Evolutionary conservation across 2,888 invertebrate genomes (phyloP), one percentile per base, ranked within the genome.

Genomic region (Osmoderma eremita): DNA sequence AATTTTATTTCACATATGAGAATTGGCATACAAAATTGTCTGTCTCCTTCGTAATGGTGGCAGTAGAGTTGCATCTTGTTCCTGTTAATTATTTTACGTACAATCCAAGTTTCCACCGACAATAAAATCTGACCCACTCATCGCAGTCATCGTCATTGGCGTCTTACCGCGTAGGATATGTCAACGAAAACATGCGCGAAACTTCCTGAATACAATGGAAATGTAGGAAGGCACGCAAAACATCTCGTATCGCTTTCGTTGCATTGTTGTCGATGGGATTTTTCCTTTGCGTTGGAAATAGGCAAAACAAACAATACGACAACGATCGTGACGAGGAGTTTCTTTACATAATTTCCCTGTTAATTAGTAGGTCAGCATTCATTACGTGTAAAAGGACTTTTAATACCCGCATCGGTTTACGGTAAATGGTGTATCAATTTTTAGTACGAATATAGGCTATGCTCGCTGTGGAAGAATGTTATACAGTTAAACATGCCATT

Each of bases 181-280:
- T 51, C 24, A 51, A 24, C 50, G 30, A 51, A 24, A 13, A 15
- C 24, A 53, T 18, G 38, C 53, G 38, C 18, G 36, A 53, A 38
- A 53, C 53, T 53, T 53, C 38, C 53, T 53, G 53, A 38, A 53
- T 36, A 53, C 53, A 53, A 53, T 38, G 12, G 38, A 18, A 53
- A 53, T 38, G 18, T 38, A 53, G 53, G 53, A 53, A 53, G 53
- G 38, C 53, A 53, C 38, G 38, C 38, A 12, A 6, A 10, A 30
- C 38, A 3, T 8, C 38, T 36, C 12, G 53, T 53, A 53, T 53
- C 53, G 38, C 53, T 53, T 53, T 53, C 53, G 17, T 18, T 36
- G 53, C 17, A 53, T 53, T 53, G 53, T 53, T 53, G 36, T 36
- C 36, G 18, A 38, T 53, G 53, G 38, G 53, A 53, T 53, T 38